Conservation (phyloP, 2,888 invertebrate species). For the Philopedon plagiatum region DNA sequence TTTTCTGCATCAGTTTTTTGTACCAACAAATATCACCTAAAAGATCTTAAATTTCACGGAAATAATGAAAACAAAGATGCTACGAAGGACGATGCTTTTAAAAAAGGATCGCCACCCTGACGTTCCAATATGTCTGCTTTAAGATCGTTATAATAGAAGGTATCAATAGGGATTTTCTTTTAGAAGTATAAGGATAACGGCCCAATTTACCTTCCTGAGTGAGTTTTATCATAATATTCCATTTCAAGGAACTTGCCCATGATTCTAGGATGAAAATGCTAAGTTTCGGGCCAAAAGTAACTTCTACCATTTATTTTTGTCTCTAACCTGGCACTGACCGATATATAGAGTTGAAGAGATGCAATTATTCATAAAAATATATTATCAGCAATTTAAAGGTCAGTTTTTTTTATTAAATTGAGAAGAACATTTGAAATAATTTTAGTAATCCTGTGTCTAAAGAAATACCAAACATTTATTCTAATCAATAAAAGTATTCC, state of each 20-base stretch:
- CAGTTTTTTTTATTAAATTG: too few species aligned
- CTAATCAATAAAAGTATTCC: too few species aligned
- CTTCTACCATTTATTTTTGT: neutral
- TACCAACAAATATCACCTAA: too few species aligned
- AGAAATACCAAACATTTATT: too few species aligned
- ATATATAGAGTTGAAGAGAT: too few species aligned
- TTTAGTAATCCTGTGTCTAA: too few species aligned
- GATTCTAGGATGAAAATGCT: neutral
- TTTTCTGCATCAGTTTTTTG: too few species aligned
- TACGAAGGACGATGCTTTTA: neutral
- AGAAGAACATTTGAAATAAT: too few species aligned
- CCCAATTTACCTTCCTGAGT: slow-evolving; percentile 14
- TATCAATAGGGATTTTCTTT: slow-evolving; percentile 24
- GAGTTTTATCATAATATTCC: slow-evolving; percentile 10
- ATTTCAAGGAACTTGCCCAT: neutral
- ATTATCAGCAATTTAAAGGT: too few species aligned
- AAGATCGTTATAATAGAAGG: slow-evolving; percentile 28
- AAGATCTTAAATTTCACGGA: too few species aligned
- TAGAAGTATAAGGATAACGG: slow-evolving; percentile 16
- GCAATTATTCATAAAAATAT: too few species aligned
- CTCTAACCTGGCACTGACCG: too few species aligned
- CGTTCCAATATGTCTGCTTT: slow-evolving; percentile 14
- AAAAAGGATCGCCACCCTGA: slow-evolving; percentile 14
- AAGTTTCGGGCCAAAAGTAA: neutral
- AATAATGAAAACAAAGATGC: neutral